A percentile compares a stretch with the other conserved stretches of the same genome.
Evolutionary conservation across 1,140 invertebrate species (phyloP).

Genomic region (Euglossa dilemma): DNA sequence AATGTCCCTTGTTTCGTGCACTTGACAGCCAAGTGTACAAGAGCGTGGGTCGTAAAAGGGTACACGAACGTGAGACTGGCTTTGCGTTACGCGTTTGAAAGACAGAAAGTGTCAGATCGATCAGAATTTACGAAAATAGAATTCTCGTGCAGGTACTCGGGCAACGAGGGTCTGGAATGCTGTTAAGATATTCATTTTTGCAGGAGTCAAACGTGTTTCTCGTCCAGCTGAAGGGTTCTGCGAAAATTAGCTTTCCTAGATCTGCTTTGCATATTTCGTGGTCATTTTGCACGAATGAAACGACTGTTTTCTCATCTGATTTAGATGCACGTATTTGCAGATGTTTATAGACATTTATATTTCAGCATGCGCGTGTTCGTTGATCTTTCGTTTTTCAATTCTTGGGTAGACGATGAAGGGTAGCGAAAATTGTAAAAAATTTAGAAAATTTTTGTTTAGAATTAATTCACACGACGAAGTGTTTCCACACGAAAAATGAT

Average conservation of each 20-base stretch:
- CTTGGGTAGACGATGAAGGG: no score
- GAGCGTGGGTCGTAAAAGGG: neutral
- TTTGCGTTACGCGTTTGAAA: conserved; percentile 22
- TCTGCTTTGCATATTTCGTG: neutral
- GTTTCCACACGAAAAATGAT: no score
- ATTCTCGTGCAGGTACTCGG: conserved; percentile 13
- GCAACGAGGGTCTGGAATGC: neutral
- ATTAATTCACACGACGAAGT: no score
- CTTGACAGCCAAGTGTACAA: no score
- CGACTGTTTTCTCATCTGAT: neutral
- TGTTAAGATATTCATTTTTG: neutral
- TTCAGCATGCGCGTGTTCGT: no score
- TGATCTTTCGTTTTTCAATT: no score
- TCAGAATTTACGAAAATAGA: conserved; percentile 48
- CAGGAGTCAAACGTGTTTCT: neutral
- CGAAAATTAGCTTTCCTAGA: neutral
- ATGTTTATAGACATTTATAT: no score
- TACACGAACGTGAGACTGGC: conserved; percentile 1
- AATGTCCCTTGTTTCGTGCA: neutral
- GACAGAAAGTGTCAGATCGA: conserved; percentile 42
- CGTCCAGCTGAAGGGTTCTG: no score
- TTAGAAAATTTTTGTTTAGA: no score
- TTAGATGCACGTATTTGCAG: no score
- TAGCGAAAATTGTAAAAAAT: no score
- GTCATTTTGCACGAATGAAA: neutral